Evolutionary conservation across 2,888 invertebrate species (phyloP).

Genomic region (Aplocera efformata): DNA sequence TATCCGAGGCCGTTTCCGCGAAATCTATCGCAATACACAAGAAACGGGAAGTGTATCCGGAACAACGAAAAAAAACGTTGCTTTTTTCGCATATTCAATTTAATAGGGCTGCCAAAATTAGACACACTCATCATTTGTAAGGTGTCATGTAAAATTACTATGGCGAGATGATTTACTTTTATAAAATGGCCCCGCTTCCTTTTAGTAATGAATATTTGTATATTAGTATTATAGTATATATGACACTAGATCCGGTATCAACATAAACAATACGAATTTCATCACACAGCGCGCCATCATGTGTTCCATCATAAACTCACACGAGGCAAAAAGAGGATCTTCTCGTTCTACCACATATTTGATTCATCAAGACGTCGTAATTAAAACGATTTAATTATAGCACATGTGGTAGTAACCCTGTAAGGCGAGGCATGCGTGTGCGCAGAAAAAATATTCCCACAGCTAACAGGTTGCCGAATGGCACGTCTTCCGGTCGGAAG

Average conservation of each 20-base stretch:
- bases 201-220: too few relatives aligned
- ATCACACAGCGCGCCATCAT: constrained; percentile 9
- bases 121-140: not conserved
- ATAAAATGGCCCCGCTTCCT: too few relatives aligned
- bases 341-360: constrained; percentile 22
- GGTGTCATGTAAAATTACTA: not conserved
- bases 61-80: constrained; percentile 59
- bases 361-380: constrained; percentile 27
- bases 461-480: constrained; percentile 73
- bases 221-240: too few relatives aligned
- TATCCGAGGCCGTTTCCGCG: constrained; percentile 63
- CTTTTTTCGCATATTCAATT: constrained; percentile 52
- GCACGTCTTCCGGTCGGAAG: constrained; percentile 76
- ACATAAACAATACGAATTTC: not conserved
- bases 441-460: constrained; percentile 70
- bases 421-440: constrained; percentile 38
- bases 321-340: constrained; percentile 22
- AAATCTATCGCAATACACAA: constrained; percentile 72
- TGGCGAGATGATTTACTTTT: too few relatives aligned
- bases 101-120: constrained; percentile 43
- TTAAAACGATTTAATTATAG: constrained; percentile 42
- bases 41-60: constrained; percentile 77
- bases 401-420: constrained; percentile 50
- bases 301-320: constrained; percentile 11
- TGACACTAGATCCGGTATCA: too few relatives aligned